Evolutionary conservation across 2,113 vertebrate species (phyloP).

Genomic region (Coregonus clupeaformis): DNA sequence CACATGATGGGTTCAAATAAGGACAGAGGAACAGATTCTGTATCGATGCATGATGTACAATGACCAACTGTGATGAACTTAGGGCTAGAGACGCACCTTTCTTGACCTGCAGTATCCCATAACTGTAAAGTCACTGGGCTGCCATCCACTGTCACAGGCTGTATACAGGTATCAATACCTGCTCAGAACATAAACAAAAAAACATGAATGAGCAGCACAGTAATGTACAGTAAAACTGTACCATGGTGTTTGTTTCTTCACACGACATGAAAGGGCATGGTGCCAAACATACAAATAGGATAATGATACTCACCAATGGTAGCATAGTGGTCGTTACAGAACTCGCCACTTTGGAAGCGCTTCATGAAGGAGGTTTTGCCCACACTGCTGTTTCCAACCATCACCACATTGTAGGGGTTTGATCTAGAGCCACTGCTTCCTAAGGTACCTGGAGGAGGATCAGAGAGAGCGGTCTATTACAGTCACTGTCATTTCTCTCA

Average conservation of each 20-base stretch:
- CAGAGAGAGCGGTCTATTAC: not conserved
- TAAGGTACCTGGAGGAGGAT: constrained; percentile 12
- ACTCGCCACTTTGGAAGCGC: constrained; percentile 74
- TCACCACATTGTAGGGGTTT: constrained; percentile 81
- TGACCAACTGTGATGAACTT: not conserved
- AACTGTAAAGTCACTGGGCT: constrained; percentile 78
- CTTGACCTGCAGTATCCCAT: constrained; percentile 96
- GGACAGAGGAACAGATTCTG: too few relatives aligned
- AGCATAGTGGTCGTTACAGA: constrained; percentile 62
- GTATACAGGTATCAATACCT: constrained; percentile 87
- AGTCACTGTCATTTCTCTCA: not conserved
- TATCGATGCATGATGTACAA: not conserved
- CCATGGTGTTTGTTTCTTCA: too few relatives aligned
- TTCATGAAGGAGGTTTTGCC: constrained; percentile 92
- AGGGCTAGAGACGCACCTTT: constrained; percentile 76
- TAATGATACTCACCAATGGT: constrained; percentile 82
- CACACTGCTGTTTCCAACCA: constrained; percentile 86
- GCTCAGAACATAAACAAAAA: constrained; percentile 28
- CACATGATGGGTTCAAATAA: not conserved
- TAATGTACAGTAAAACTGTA: too few relatives aligned
- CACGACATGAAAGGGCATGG: too few relatives aligned
- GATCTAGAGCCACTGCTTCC: constrained; percentile 33
- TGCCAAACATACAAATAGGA: too few relatives aligned
- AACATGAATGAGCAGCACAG: not conserved
- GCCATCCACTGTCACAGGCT: constrained; percentile 80